Percentiles rank a stretch among this genome's conserved stretches.
Evolutionary conservation across 2,113 vertebrate species (phyloP).

Genomic region (sheep (Ovis aries)): ARS-UI_Ramb_v3.0 NC_056069.1:56913501-56914000

Average conservation of each 20-base stretch:
- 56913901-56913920: neutral
- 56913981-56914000: neutral
- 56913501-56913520: no score
- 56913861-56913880: neutral
- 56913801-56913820: neutral
- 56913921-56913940: rapidly evolving
- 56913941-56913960: neutral
- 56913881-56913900: neutral
- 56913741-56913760: neutral
- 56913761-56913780: neutral
- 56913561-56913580: no score
- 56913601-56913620: no score
- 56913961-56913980: rapidly evolving
- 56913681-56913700: no score
- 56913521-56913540: no score
- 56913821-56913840: neutral
- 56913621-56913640: no score
- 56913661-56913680: no score
- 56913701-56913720: neutral
- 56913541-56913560: no score
- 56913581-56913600: no score
- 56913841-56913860: neutral
- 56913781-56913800: neutral
- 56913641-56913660: no score
- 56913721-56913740: neutral